Conservation (phyloP, 2,113 vertebrate genomes). For the Otus sunia region DNA sequence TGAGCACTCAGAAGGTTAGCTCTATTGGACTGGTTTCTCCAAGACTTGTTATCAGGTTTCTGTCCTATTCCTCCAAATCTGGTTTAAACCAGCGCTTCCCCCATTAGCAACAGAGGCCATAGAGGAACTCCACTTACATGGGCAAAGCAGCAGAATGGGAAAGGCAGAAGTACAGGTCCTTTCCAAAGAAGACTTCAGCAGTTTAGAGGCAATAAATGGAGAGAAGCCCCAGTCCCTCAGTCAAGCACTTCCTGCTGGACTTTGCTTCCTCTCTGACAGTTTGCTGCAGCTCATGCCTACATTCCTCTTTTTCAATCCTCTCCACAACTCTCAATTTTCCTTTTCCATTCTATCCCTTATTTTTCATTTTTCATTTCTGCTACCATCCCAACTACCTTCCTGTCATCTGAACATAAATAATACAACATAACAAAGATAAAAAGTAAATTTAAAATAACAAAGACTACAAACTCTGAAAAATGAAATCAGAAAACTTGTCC, state of each 20-base stretch:
- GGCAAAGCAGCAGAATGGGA: background rate
- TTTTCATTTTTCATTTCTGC: background rate
- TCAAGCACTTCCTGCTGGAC: background rate
- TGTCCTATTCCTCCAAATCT: background rate
- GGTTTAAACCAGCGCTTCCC: background rate
- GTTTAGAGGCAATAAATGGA: background rate
- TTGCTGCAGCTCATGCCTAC: background rate
- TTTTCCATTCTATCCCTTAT: background rate
- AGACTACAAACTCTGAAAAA: background rate
- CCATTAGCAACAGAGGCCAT: background rate
- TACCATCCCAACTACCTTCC: background rate
- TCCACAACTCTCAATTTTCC: background rate
- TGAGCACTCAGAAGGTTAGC: background rate
- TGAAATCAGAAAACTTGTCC: background rate
- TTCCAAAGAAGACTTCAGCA: background rate
- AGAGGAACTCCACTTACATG: background rate
- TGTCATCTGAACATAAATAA: background rate
- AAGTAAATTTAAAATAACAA: background rate
- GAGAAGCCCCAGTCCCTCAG: background rate
- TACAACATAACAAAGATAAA: background rate
- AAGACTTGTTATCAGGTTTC: background rate
- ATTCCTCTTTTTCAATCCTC: background rate
- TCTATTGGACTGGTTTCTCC: background rate
- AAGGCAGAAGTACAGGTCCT: background rate
- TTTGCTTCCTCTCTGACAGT: background rate